These are phyloP conservation scores for Meandrina meandrites DNA, from an alignment of 92 coral and sea anemone species.

Conservation along the genomic window DNA sequence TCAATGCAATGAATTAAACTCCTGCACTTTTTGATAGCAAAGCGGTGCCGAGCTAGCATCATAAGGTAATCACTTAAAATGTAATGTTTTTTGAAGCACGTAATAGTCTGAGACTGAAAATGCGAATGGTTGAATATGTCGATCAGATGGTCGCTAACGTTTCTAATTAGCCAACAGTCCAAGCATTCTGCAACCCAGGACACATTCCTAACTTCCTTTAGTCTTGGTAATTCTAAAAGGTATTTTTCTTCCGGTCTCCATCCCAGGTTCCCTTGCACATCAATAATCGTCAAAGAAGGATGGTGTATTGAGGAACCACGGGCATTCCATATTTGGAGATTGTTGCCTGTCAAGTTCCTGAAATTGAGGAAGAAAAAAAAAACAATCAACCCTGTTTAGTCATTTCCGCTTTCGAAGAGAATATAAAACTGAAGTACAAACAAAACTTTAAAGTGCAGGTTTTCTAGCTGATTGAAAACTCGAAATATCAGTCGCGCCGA, in stretches of 20 bases:
- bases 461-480: no score
- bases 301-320: background rate
- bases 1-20: background rate
- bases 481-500: no score
- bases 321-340: background rate
- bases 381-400: no score
- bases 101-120: background rate
- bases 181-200: background rate
- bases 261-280: conserved; percentile 6
- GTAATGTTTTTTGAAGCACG: background rate
- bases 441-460: no score
- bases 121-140: background rate
- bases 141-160: background rate
- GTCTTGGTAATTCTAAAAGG: background rate
- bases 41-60: background rate
- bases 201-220: background rate
- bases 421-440: no score
- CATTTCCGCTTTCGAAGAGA: no score
- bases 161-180: background rate
- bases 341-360: background rate
- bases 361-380: no score
- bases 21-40: background rate
- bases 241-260: background rate
- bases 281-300: background rate
- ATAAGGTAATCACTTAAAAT: background rate